These are phyloP conservation scores for Prenolepis imparis DNA, from an alignment of 2,888 invertebrate genomes.

Conservation along the genomic window DNA sequence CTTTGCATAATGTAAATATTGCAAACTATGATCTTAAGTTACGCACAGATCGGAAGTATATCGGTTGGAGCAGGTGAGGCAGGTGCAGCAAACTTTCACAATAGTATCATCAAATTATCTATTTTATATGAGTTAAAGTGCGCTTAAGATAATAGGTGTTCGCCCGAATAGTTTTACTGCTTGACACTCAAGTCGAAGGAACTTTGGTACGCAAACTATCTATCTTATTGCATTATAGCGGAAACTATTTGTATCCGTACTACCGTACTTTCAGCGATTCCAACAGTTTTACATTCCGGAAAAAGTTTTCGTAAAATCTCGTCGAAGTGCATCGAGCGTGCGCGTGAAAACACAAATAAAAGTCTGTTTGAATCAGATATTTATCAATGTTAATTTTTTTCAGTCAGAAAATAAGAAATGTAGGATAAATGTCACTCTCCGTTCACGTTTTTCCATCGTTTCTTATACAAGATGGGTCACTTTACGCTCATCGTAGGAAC, in stretches of 20 bases:
- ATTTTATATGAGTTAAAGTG: constrained; percentile 27
- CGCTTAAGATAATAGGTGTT: not conserved
- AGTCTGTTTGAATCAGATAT: too few species aligned
- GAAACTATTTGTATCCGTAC: not conserved
- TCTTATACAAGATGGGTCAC: not conserved
- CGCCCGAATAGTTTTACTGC: constrained; percentile 39
- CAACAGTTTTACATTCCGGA: constrained; percentile 19
- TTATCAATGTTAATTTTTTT: not conserved
- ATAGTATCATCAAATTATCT: constrained; percentile 16
- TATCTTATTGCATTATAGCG: constrained; percentile 23
- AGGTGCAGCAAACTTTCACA: not conserved
- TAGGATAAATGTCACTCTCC: not conserved
- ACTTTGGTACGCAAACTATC: constrained; percentile 31
- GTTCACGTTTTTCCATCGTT: not conserved
- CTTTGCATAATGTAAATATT: not conserved
- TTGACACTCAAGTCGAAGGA: not conserved
- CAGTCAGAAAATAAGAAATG: not conserved
- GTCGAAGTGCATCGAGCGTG: not conserved
- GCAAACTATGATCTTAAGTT: not conserved
- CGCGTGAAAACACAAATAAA: not conserved
- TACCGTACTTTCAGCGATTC: not conserved
- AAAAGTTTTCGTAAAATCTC: not conserved
- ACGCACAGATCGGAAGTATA: not conserved
- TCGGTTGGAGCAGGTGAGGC: not conserved
- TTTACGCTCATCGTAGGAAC: constrained; percentile 49